Percentiles rank a stretch among this genome's conserved stretches.
phyloP scores from a whole-genome alignment of 1,140 invertebrate genomes.

The Platyura marginata region DNA sequence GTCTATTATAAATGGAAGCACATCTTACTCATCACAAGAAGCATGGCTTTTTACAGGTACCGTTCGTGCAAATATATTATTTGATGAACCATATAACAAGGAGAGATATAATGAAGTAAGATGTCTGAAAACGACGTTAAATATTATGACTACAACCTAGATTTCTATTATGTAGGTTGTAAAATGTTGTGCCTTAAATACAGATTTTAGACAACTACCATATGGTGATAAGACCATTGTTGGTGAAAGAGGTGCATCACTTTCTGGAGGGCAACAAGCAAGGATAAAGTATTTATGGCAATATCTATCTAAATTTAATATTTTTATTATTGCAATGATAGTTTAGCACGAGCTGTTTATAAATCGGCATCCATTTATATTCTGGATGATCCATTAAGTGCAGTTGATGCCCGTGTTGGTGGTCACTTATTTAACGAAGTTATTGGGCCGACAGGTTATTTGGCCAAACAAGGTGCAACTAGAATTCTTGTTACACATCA shows the following conservation, averaged over 20 bases:
- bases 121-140: too few species aligned
- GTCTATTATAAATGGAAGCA: conserved; percentile 35
- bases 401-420: conserved; percentile 65
- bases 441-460: conserved; percentile 24
- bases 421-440: conserved; percentile 57
- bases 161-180: conserved; percentile 29
- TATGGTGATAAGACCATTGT: conserved; percentile 67
- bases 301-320: background rate
- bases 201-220: conserved; percentile 63
- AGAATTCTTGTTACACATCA: conserved; percentile 62
- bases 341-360: conserved; percentile 27
- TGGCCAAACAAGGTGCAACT: conserved; percentile 27
- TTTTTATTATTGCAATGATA: conserved; percentile 17
- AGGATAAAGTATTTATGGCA: background rate
- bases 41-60: conserved; percentile 56
- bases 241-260: conserved; percentile 61
- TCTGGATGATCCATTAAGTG: conserved; percentile 64
- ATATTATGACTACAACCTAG: too few species aligned
- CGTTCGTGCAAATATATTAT: conserved; percentile 61
- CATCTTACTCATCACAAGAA: conserved; percentile 59
- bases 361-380: conserved; percentile 52
- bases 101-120: conserved; percentile 46
- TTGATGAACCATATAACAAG: conserved; percentile 47
- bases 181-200: conserved; percentile 43
- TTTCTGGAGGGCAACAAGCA: conserved; percentile 47